Base-by-base conservation (phyloP, 1,140 invertebrate species). In the Cyrtorhinus lividipennis region DNA sequence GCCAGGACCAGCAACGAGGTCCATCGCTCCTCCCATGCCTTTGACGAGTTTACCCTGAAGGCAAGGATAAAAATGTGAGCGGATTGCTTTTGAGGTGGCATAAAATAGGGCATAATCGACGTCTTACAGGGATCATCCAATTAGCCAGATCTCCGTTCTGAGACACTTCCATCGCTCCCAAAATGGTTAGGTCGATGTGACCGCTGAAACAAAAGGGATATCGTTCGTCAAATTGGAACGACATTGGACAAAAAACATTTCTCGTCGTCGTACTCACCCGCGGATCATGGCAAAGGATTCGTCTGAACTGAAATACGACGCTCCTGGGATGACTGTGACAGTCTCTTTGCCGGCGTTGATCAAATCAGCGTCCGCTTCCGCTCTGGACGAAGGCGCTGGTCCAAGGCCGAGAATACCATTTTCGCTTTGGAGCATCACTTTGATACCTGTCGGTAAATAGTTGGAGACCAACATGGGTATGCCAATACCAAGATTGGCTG, bases 1-100 rank as follows among this genome's bases (percentile, higher is more conserved):
- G 20, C 80, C 79, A 2, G 85, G 83, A 1, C 88, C 82, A 12
- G 92, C 86, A 18, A 98, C 95, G 30, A 99, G 77, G 76, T 99
- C 97, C 96, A 99, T 99, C 0, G 97, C 96, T 23, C 96, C 96
- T 46, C 97, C 96, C 95, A 99, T 98, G 46, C 95, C 95, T 78
- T 98, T 99, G 0, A 99, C 93, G 74, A 98, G 78, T 77, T 92
- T 94, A 56, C 92, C 92, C 84, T 92, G 65, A 8, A 38, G 15
- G 30, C n/a, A 78, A 66, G 25, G 64, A 62, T 64, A 24, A 2
- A 61, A 2, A 59, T 15, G 5, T 58, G n/a, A 63, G n/a, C 3
- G 30, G 30, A 38, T 38, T 15, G 30, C 30, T 38, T 5, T 8
- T 38, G 30, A n/a, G n/a, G n/a, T n/a, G n/a, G n/a, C n/a, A n/a